phyloP scores from a whole-genome alignment of 2,113 vertebrate species.

The Rhineura floridana region DNA sequence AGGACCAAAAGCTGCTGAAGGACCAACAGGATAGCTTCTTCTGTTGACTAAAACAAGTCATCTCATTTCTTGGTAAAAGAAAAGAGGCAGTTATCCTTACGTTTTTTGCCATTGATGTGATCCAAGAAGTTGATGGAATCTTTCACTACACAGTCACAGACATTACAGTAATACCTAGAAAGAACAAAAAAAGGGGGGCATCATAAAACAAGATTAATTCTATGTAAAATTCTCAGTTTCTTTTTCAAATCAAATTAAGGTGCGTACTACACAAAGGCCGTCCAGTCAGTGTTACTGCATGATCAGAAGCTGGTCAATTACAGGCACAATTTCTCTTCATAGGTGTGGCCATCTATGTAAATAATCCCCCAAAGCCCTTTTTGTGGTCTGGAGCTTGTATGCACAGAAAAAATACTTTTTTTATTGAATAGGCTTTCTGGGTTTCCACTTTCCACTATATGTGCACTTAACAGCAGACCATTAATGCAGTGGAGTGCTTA shows the following conservation, averaged over 20 bases:
- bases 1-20: background rate
- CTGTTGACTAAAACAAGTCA: background rate
- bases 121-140: slow-evolving; percentile 99
- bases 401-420: background rate
- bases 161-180: slow-evolving; percentile 95
- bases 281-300: background rate
- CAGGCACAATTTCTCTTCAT: background rate
- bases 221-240: background rate
- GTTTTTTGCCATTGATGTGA: slow-evolving; percentile 99
- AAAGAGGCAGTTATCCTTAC: slow-evolving; percentile 77
- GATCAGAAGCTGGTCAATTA: background rate
- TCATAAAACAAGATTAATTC: background rate
- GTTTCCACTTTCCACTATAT: background rate
- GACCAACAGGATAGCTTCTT: background rate
- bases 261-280: background rate
- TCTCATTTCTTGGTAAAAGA: background rate
- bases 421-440: background rate
- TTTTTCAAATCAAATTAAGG: background rate
- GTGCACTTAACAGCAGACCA: background rate
- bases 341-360: background rate
- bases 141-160: slow-evolving; percentile 99
- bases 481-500: background rate
- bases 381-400: background rate
- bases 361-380: background rate
- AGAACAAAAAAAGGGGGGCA: slow-evolving; percentile 2